Conservation (phyloP, 2,797 vertebrate species). For the Brotula barbata region DNA sequence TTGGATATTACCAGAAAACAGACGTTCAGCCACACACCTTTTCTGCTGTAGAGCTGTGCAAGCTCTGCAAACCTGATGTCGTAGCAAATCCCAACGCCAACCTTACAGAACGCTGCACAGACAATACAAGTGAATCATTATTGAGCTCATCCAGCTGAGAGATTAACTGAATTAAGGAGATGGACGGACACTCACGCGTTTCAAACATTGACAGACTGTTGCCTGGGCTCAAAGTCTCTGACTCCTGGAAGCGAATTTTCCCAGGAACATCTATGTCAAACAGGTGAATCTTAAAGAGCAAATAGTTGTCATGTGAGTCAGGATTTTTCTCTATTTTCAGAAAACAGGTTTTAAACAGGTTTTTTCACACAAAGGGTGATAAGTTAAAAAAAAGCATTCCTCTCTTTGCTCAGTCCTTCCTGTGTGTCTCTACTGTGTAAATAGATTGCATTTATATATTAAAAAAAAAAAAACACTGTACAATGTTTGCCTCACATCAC, state of each 20-base stretch:
- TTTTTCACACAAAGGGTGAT: no score
- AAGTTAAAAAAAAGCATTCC: no score
- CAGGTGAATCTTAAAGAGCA: conserved; percentile 86
- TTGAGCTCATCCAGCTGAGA: neutral
- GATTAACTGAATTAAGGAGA: neutral
- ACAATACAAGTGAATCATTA: neutral
- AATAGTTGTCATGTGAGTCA: neutral
- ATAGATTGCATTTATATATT: no score
- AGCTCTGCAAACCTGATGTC: conserved; percentile 96
- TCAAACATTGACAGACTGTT: conserved; percentile 88
- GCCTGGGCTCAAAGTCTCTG: conserved; percentile 90
- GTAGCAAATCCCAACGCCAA: conserved; percentile 98
- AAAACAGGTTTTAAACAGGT: no score
- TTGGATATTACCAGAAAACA: rapidly evolving
- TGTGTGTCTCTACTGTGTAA: no score
- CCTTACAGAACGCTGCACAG: conserved; percentile 89
- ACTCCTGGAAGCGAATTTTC: conserved; percentile 96
- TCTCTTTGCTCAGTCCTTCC: no score
- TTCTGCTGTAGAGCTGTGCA: conserved; percentile 90
- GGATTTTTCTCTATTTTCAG: neutral
- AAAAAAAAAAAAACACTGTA: no score
- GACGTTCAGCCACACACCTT: conserved; percentile 77
- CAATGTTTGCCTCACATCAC: no score
- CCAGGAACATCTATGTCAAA: conserved; percentile 96
- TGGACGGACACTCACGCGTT: conserved; percentile 82